Percentiles rank a stretch among this genome's conserved stretches.
Conservation (phyloP, 2,888 invertebrate genomes). For the Trachelus tabidus region DNA sequence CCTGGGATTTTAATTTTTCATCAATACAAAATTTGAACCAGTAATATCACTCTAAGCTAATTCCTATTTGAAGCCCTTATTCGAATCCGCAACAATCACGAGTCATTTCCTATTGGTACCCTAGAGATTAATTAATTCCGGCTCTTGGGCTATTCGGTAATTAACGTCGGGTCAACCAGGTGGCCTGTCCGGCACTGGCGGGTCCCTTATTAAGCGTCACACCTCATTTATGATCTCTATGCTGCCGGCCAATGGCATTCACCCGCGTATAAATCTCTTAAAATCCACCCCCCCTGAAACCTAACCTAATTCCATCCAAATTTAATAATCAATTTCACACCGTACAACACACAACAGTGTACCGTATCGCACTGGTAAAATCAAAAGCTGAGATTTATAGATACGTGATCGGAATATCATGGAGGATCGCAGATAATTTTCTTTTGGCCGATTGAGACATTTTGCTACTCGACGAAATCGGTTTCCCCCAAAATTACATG, state of each 20-base stretch:
- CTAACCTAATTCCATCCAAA: neutral
- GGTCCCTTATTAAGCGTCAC: constrained; percentile 16
- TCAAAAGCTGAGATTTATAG: neutral
- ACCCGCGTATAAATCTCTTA: neutral
- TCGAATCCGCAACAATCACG: neutral
- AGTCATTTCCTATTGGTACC: neutral
- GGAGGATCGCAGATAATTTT: neutral
- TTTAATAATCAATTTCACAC: neutral
- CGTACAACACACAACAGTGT: neutral
- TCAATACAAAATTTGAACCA: neutral
- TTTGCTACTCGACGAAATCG: neutral
- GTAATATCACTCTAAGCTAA: neutral
- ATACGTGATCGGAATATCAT: neutral
- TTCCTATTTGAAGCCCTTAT: neutral
- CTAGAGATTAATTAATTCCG: constrained; percentile 17
- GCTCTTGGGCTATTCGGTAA: constrained; percentile 12
- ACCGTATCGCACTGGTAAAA: neutral
- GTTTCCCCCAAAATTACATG: neutral
- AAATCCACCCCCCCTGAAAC: neutral
- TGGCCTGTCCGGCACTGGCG: constrained; percentile 8
- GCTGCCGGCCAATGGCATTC: neutral
- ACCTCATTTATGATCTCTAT: constrained; percentile 5
- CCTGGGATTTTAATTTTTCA: neutral
- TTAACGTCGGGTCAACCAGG: constrained; percentile 14
- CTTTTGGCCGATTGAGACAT: constrained; percentile 1